Evolutionary conservation across 2,797 vertebrate genomes (phyloP).

Genomic region (Mormyrus hasselquistii): DNA sequence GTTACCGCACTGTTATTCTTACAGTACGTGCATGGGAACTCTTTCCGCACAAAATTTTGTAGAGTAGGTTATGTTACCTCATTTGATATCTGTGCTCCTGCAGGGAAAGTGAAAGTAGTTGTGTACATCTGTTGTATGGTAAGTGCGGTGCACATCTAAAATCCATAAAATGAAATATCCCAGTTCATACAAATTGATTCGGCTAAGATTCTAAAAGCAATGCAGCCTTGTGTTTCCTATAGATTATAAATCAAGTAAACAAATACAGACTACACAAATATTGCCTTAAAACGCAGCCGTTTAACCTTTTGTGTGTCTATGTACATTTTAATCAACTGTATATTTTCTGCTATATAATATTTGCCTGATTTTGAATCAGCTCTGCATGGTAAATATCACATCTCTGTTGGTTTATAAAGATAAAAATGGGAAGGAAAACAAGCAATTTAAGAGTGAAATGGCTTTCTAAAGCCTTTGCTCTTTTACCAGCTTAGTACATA

Average conservation of each 20-base stretch:
- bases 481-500: background rate
- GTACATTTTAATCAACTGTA: slow-evolving; percentile 19
- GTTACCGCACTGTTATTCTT: background rate
- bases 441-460: background rate
- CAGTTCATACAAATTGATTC: slow-evolving; percentile 14
- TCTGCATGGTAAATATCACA: slow-evolving; percentile 21
- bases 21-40: too few relatives aligned
- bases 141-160: background rate
- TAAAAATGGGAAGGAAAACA: slow-evolving; percentile 18
- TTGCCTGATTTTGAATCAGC: slow-evolving; percentile 23
- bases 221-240: background rate
- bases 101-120: background rate
- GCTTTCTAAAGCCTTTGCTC: background rate
- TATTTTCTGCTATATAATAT: slow-evolving; percentile 14
- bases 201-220: background rate
- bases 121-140: background rate
- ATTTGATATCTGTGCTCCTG: background rate
- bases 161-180: slow-evolving; percentile 1
- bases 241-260: background rate
- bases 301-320: slow-evolving; percentile 8
- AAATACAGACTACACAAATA: slow-evolving; percentile 9
- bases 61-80: background rate
- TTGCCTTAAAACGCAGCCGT: background rate
- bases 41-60: too few relatives aligned
- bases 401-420: slow-evolving; percentile 20